phyloP scores from a whole-genome alignment of 2,888 invertebrate species.

The Hirtodrosophila alboralis region DNA sequence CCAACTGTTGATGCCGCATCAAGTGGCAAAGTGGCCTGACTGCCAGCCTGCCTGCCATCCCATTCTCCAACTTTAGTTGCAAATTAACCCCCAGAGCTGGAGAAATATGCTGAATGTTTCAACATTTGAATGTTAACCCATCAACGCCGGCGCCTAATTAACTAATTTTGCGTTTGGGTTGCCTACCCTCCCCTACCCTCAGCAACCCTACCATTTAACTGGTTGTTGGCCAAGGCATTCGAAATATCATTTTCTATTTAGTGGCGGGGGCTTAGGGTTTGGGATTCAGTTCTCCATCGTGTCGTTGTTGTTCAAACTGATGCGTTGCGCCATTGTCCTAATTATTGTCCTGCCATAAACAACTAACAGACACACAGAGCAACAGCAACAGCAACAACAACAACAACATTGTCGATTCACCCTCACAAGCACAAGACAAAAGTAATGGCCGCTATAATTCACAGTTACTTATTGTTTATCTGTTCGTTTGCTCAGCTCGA shows the following conservation, averaged over 20 bases:
- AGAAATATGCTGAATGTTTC: conserved; percentile 11
- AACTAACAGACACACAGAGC: conserved; percentile 56
- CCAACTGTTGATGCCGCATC: conserved; percentile 74
- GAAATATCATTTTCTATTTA: conserved; percentile 39
- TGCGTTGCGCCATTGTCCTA: conserved; percentile 68
- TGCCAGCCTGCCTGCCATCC: neutral
- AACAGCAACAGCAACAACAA: conserved; percentile 17
- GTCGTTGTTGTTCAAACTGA: conserved; percentile 47
- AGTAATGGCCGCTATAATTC: conserved; percentile 81
- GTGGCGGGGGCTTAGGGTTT: too few relatives aligned
- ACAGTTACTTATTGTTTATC: conserved; percentile 82
- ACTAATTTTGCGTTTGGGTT: conserved; percentile 74
- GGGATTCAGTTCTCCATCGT: conserved; percentile 22
- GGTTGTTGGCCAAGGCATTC: conserved; percentile 21
- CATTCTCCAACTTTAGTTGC: too few relatives aligned
- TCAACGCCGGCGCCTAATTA: conserved; percentile 67
- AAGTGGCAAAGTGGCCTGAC: conserved; percentile 25
- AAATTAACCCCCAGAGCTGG: too few relatives aligned
- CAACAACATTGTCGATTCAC: conserved; percentile 40
- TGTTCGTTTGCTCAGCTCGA: conserved; percentile 76
- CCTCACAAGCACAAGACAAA: conserved; percentile 61
- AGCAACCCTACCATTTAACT: too few relatives aligned
- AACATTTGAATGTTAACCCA: conserved; percentile 42
- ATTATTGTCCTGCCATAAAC: conserved; percentile 80
- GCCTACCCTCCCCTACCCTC: too few relatives aligned